Conservation (phyloP, 2,797 vertebrate genomes). For the Pelobates cultripes region DNA sequence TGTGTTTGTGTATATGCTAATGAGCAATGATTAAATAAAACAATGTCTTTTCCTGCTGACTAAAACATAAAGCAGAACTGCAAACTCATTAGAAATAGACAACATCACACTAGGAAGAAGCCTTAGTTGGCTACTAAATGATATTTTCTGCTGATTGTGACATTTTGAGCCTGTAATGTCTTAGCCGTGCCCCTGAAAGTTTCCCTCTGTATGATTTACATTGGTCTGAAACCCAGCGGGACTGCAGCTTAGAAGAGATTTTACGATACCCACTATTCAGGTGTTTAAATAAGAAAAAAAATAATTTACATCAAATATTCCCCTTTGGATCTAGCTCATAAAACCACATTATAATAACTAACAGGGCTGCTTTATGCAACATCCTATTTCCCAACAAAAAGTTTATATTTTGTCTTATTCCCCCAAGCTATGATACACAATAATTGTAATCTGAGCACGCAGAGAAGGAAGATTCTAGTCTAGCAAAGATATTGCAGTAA, state of each 20-base stretch:
- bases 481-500: constrained; percentile 27
- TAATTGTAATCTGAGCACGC: constrained; percentile 31
- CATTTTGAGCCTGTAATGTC: constrained; percentile 45
- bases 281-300: constrained; percentile 55
- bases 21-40: constrained; percentile 24
- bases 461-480: background rate
- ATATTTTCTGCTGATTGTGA: constrained; percentile 49
- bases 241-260: constrained; percentile 36
- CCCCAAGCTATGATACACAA: constrained; percentile 41
- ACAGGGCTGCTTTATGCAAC: constrained; percentile 17
- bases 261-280: constrained; percentile 41
- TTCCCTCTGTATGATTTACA: constrained; percentile 38
- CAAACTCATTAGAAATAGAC: constrained; percentile 38
- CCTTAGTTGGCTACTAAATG: constrained; percentile 37
- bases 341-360: constrained; percentile 47
- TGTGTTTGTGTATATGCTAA: background rate
- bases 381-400: constrained; percentile 30
- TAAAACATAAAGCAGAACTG: constrained; percentile 24
- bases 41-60: constrained; percentile 27
- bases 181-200: constrained; percentile 41
- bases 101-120: constrained; percentile 40
- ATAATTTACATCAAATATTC: constrained; percentile 51
- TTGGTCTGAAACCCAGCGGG: constrained; percentile 29
- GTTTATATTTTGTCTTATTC: constrained; percentile 33
- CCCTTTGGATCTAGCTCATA: constrained; percentile 47